phyloP scores from a whole-genome alignment of 2,113 vertebrate genomes.

The Clarias macrocephalus region DNA sequence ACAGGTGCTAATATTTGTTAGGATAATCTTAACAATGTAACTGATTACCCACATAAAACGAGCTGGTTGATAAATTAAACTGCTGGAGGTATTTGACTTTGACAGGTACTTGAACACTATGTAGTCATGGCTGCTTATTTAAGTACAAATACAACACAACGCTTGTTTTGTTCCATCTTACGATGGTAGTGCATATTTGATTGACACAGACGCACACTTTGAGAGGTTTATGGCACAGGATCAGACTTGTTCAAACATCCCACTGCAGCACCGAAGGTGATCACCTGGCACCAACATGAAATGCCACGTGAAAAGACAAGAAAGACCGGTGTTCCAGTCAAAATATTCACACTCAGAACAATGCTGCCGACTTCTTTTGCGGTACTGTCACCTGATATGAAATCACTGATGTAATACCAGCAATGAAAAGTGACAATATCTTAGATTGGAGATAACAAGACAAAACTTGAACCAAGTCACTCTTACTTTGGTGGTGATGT shows the following conservation, averaged over 20 bases:
- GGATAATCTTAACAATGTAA: not conserved
- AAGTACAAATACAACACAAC: not conserved
- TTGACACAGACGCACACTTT: not conserved
- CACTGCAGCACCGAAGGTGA: not conserved
- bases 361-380: not conserved
- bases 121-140: conserved; percentile 14
- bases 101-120: not conserved
- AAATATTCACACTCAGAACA: conserved; percentile 23
- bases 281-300: conserved; percentile 37
- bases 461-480: not conserved
- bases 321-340: conserved; percentile 12
- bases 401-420: conserved; percentile 1
- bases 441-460: conserved; percentile 5
- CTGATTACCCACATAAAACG: not conserved
- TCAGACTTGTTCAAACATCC: conserved; percentile 47
- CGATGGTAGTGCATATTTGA: conserved; percentile 27
- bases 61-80: not conserved
- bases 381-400: conserved; percentile 8
- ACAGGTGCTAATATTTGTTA: conserved; percentile 2
- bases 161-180: conserved; percentile 40
- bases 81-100: not conserved
- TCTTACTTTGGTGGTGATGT: not conserved
- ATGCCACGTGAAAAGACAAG: conserved; percentile 15
- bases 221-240: conserved; percentile 23
- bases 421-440: not conserved